phyloP scores from a whole-genome alignment of 2,888 invertebrate genomes.

The Adelphocoris suturalis region DNA sequence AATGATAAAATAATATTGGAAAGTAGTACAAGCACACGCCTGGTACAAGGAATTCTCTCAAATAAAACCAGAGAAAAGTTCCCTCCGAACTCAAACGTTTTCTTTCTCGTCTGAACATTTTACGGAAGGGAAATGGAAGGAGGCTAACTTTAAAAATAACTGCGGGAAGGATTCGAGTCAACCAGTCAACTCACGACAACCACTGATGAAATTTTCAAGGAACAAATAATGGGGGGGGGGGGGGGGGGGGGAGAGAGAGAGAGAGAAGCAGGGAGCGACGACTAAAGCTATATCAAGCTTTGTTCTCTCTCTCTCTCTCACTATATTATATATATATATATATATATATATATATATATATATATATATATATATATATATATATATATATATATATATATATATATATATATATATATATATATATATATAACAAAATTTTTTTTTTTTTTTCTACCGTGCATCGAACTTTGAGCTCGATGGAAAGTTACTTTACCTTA shows the following conservation, averaged over 20 bases:
- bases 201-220: constrained; percentile 29
- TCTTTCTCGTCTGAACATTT: background rate
- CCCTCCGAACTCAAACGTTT: background rate
- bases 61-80: background rate
- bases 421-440: no score
- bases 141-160: constrained; percentile 28
- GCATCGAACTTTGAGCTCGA: constrained; percentile 22
- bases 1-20: no score
- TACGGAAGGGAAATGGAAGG: background rate
- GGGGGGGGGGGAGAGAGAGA: no score
- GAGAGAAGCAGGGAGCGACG: background rate
- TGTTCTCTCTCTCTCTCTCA: background rate
- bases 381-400: no score
- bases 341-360: no score
- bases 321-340: no score
- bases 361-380: no score
- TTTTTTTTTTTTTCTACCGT: background rate
- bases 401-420: no score
- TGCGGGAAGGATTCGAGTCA: background rate
- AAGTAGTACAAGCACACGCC: no score
- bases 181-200: background rate
- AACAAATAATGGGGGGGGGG: constrained; percentile 38
- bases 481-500: background rate
- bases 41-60: no score
- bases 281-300: background rate